phyloP scores from a whole-genome alignment of 2,888 invertebrate genomes.

The Calameuta pallipes region DNA sequence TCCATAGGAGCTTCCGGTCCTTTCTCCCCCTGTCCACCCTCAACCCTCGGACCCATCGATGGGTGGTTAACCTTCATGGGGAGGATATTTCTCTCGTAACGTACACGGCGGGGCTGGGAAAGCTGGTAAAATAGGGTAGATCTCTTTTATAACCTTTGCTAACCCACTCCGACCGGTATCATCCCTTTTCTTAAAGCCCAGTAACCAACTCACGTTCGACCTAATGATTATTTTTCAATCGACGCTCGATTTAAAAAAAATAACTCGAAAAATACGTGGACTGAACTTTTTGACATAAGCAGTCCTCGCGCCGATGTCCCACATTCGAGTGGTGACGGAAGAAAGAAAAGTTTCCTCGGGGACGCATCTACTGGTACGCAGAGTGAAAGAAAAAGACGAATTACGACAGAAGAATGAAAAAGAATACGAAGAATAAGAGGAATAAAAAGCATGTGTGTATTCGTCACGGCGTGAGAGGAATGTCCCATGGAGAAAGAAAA shows the following conservation, averaged over 20 bases:
- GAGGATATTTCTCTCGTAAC: conserved; percentile 43
- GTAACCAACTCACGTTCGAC: conserved; percentile 2
- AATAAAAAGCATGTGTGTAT: neutral
- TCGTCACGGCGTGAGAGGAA: neutral
- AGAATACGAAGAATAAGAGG: neutral
- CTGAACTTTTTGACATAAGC: neutral
- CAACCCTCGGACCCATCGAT: conserved; percentile 31
- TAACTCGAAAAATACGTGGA: neutral
- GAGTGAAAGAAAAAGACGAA: neutral
- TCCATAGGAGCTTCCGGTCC: neutral
- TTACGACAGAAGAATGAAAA: neutral
- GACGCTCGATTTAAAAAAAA: neutral
- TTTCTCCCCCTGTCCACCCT: neutral
- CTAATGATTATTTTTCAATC: conserved; percentile 8
- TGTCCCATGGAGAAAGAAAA: neutral
- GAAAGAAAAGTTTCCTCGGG: neutral
- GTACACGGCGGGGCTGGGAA: neutral
- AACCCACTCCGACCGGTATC: neutral
- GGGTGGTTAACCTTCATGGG: conserved; percentile 40
- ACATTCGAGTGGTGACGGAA: neutral
- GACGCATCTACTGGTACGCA: neutral
- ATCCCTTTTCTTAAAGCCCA: neutral
- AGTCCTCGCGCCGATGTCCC: neutral
- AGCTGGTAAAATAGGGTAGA: neutral
- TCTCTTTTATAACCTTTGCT: neutral